These are phyloP conservation scores for Nephila pilipes DNA, from an alignment of 1,140 invertebrate genomes.

Conservation along the genomic window DNA sequence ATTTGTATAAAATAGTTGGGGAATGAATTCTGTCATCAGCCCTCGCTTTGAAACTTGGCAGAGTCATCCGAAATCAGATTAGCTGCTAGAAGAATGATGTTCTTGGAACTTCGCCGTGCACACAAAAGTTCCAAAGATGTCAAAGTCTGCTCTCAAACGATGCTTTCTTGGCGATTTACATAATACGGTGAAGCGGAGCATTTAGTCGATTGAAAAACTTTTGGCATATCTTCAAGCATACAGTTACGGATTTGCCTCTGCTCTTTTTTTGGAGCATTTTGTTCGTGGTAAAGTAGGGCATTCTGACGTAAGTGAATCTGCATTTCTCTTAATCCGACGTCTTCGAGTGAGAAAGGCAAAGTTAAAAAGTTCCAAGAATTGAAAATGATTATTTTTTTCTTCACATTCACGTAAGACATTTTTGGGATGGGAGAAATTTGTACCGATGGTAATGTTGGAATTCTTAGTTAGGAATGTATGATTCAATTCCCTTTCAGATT, in stretches of 20 bases:
- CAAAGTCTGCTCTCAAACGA: conserved; percentile 50
- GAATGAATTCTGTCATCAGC: conserved; percentile 3
- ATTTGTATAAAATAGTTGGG: background rate
- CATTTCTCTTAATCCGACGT: conserved; percentile 38
- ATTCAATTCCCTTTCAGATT: too few species aligned
- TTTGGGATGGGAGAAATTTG: too few species aligned
- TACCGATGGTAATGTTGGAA: too few species aligned
- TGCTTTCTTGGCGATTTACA: conserved; percentile 57
- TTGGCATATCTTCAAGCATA: conserved; percentile 68
- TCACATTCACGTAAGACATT: too few species aligned
- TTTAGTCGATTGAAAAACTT: conserved; percentile 74
- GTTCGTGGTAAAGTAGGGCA: conserved; percentile 45
- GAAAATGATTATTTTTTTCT: background rate
- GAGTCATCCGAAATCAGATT: conserved; percentile 23
- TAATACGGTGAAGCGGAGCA: conserved; percentile 56
- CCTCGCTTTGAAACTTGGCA: background rate
- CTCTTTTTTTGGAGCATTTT: conserved; percentile 14
- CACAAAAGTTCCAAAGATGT: conserved; percentile 52
- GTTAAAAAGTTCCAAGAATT: conserved; percentile 6
- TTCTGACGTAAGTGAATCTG: conserved; percentile 50
- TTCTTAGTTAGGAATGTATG: too few species aligned
- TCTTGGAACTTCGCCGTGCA: conserved; percentile 40
- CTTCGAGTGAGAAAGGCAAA: background rate
- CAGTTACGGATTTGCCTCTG: conserved; percentile 25
- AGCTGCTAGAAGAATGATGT: conserved; percentile 22